These are phyloP conservation scores for Chrysaora quinquecirrha DNA, from an alignment of 30 jellyfish, hydroid and myxozoan species.

Conservation along the genomic window DNA sequence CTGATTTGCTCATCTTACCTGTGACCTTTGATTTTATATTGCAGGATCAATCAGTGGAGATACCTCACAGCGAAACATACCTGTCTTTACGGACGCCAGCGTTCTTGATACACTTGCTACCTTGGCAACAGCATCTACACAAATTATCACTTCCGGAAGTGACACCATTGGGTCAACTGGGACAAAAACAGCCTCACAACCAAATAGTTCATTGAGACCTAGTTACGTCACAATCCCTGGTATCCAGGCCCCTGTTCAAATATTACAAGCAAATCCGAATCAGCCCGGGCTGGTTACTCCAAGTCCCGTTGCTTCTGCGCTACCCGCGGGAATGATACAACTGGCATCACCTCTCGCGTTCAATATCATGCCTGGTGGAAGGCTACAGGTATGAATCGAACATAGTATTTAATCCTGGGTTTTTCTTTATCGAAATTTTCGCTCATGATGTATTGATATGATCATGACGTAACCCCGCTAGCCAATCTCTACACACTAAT, in stretches of 20 bases:
- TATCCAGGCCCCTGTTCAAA: conserved; percentile 61
- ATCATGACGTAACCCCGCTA: no score
- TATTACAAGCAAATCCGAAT: conserved; percentile 34
- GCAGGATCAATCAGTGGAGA: background rate
- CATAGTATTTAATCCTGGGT: no score
- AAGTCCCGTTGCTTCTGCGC: conserved; percentile 31
- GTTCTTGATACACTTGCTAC: conserved; percentile 80
- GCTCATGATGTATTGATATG: no score
- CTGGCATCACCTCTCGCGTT: conserved; percentile 74
- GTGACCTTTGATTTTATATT: no score
- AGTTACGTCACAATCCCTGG: conserved; percentile 66
- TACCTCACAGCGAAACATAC: background rate
- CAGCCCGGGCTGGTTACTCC: conserved; percentile 52
- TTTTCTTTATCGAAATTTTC: no score
- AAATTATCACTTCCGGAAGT: conserved; percentile 44
- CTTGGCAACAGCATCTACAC: conserved; percentile 84
- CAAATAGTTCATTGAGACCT: conserved; percentile 40
- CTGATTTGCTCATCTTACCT: no score
- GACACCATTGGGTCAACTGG: conserved; percentile 19
- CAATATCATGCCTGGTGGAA: conserved; percentile 62
- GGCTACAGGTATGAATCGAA: conserved; percentile 59
- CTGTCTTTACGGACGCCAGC: conserved; percentile 56
- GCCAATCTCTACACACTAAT: no score
- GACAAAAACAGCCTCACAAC: conserved; percentile 35
- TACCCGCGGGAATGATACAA: conserved; percentile 72